Conservation (phyloP, 1,140 invertebrate species). For the Microplitis mediator region DNA sequence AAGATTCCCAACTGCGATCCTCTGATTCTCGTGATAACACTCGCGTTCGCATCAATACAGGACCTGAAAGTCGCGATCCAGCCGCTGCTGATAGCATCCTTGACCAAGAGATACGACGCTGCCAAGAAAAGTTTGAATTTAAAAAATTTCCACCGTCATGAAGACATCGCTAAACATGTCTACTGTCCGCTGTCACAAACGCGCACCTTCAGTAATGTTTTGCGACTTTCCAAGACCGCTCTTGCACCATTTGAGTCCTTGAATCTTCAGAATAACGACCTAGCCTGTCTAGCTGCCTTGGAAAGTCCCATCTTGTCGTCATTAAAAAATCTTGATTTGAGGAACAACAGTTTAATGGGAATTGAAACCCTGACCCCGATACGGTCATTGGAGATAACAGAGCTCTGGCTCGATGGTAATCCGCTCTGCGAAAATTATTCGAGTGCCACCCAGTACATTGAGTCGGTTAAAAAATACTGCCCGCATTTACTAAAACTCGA, state of each 20-base stretch:
- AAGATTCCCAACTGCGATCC: slow-evolving; percentile 50
- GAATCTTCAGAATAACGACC: slow-evolving; percentile 58
- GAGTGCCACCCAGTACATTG: slow-evolving; percentile 44
- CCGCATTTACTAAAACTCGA: slow-evolving; percentile 48
- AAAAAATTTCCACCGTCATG: slow-evolving; percentile 58
- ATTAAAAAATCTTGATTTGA: slow-evolving; percentile 56
- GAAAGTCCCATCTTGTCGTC: slow-evolving; percentile 47
- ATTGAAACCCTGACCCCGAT: slow-evolving; percentile 41
- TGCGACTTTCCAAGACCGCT: slow-evolving; percentile 56
- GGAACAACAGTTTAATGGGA: slow-evolving; percentile 56
- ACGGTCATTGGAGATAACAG: slow-evolving; percentile 41
- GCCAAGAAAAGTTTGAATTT: slow-evolving; percentile 52
- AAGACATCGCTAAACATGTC: slow-evolving; percentile 53
- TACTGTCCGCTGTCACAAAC: slow-evolving; percentile 61
- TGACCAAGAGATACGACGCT: slow-evolving; percentile 54
- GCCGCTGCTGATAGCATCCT: slow-evolving; percentile 50
- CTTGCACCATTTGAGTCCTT: slow-evolving; percentile 49
- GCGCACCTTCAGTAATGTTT: slow-evolving; percentile 57
- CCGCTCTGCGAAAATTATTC: slow-evolving; percentile 58
- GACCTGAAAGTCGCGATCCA: slow-evolving; percentile 62
- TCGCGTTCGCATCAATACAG: slow-evolving; percentile 58
- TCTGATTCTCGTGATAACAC: slow-evolving; percentile 55
- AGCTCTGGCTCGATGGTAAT: slow-evolving; percentile 56
- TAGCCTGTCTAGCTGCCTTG: slow-evolving; percentile 50
- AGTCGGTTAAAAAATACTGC: slow-evolving; percentile 47